Base-by-base conservation (phyloP, 2,888 invertebrate species). In the Nineta flava region DNA sequence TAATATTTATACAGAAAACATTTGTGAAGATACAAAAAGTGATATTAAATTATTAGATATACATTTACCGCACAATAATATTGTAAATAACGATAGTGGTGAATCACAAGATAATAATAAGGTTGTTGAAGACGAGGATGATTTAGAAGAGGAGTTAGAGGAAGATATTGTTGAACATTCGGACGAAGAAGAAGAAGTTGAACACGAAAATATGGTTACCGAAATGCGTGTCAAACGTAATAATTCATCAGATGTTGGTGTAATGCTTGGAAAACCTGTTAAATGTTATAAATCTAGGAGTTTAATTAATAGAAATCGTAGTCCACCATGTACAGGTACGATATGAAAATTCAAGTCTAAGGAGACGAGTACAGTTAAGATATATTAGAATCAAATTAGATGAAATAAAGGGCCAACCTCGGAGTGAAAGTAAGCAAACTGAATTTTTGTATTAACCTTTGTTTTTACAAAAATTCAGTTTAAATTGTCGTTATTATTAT, bases 11-110 rank as follows among this genome's bases (percentile, higher is more conserved):
- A 44, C 49, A 2, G 49, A 49, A 38, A 38, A 38, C 12, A 6
- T 13, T 15, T 38, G 38, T 38, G 38, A 44, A 44, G 44, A 44
- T 49, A 21, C 44, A n/a, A 62, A 62, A 53, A 58, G 59, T 46
- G 54, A 51, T 43, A 52, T 57, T 45, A 52, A 56, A 34, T 50
- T 58, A 45, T 49, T 58, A 9, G 52, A 49, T 44, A 34, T 40
- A n/a, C 34, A 49, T 19, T 26, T 49, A 44, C 26, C 35, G 9
- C 17, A 42, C 26, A 42, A 34, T 31, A 41, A 15, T 42, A 16
- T 42, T 15, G 26, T 26, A 26, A 3, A 26, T 26, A 26, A 26
- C 26, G 26, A 26, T 26, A 26, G 26, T 26, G 26, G 26, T 26
- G 47, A 47, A 16, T 17, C 16, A 13, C 19, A 47, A 7, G 31